These are phyloP conservation scores for Spisula subtruncata DNA, from an alignment of 2,888 invertebrate species.

Conservation along the genomic window DNA sequence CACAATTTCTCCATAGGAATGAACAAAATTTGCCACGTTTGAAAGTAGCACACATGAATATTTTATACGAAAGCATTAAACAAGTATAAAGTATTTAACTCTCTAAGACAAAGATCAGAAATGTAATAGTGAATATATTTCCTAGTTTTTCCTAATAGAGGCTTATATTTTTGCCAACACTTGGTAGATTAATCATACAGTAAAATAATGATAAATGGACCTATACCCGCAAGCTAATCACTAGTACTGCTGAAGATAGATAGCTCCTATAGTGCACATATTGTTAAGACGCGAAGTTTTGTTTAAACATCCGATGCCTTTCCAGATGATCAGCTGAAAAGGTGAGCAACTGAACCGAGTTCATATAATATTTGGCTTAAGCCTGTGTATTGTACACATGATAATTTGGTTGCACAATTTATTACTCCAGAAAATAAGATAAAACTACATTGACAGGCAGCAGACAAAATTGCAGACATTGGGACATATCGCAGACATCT, in stretches of 20 bases:
- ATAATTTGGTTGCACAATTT: too few relatives aligned
- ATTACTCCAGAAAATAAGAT: too few relatives aligned
- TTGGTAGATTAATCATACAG: not conserved
- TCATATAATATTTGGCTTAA: too few relatives aligned
- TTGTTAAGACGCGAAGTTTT: not conserved
- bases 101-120: not conserved
- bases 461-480: too few relatives aligned
- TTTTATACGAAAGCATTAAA: not conserved
- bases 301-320: not conserved
- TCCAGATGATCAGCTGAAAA: too few relatives aligned
- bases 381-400: too few relatives aligned
- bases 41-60: conserved; percentile 12
- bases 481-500: too few relatives aligned
- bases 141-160: not conserved
- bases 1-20: not conserved
- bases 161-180: not conserved
- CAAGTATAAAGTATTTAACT: not conserved
- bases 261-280: not conserved
- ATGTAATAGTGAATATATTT: not conserved
- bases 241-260: not conserved
- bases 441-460: too few relatives aligned
- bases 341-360: too few relatives aligned
- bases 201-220: not conserved
- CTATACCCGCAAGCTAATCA: not conserved
- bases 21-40: not conserved